These are phyloP conservation scores for Caenorhabditis imperialis DNA, from an alignment of 2,888 invertebrate genomes.

Conservation along the genomic window DNA sequence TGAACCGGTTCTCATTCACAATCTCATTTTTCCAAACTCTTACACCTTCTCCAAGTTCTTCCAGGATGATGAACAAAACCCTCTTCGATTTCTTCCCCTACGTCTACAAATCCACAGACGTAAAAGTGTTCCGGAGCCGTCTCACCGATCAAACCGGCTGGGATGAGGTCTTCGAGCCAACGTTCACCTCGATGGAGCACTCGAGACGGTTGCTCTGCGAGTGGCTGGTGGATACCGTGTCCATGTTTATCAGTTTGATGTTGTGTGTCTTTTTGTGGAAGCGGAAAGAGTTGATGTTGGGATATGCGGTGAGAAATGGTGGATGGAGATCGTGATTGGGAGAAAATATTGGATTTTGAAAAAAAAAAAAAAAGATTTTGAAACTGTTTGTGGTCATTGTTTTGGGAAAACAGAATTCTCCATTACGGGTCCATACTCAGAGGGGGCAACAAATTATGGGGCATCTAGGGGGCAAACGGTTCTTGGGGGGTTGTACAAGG, in stretches of 20 bases:
- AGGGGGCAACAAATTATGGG: no score
- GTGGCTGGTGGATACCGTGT: slow-evolving; percentile 36
- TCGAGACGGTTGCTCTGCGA: slow-evolving; percentile 32
- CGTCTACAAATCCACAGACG: slow-evolving; percentile 34
- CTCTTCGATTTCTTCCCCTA: slow-evolving; percentile 30
- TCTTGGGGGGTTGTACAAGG: no score
- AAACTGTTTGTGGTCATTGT: no score
- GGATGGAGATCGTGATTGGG: no score
- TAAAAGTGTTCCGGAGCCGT: slow-evolving; percentile 4
- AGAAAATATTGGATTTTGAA: no score
- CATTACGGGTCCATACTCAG: no score
- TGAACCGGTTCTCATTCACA: no score
- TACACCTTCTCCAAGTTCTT: background rate
- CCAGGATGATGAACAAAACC: slow-evolving; percentile 9
- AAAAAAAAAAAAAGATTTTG: no score
- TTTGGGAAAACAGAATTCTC: no score
- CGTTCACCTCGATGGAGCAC: slow-evolving; percentile 32
- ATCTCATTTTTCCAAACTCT: no score
- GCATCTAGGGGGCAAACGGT: no score
- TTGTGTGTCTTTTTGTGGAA: slow-evolving; percentile 40
- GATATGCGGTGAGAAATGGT: slow-evolving; percentile 22
- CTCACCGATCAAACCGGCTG: slow-evolving; percentile 40
- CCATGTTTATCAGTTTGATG: slow-evolving; percentile 14
- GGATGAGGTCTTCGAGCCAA: slow-evolving; percentile 51
- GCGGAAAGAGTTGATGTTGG: slow-evolving; percentile 24